These are phyloP conservation scores for Climacteris rufus DNA, from an alignment of 2,113 vertebrate genomes.

Conservation along the genomic window DNA sequence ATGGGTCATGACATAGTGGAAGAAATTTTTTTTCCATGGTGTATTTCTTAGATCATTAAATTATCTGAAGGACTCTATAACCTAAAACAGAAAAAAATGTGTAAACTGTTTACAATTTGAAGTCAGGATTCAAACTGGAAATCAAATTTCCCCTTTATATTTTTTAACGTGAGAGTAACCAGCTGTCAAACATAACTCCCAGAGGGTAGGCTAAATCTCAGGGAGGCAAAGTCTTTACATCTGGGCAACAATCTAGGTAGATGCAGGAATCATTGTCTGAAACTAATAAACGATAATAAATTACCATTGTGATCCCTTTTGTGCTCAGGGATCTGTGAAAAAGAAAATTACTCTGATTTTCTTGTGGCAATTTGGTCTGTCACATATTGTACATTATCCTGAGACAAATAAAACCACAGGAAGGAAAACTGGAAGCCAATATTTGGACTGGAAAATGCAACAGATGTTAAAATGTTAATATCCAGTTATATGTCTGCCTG, in stretches of 20 bases:
- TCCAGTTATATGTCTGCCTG: not conserved
- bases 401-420: not conserved
- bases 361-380: not conserved
- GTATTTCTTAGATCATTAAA: not conserved
- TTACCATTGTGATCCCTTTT: not conserved
- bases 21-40: not conserved
- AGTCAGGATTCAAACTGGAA: not conserved
- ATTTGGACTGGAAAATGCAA: not conserved
- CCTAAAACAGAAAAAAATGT: not conserved
- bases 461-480: not conserved
- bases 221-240: not conserved
- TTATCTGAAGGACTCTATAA: not conserved
- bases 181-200: not conserved
- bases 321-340: not conserved
- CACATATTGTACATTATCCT: not conserved
- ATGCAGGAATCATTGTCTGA: not conserved
- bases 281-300: not conserved
- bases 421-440: not conserved
- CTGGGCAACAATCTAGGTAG: not conserved
- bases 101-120: not conserved
- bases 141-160: not conserved
- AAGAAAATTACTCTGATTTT: not conserved
- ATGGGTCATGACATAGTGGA: not conserved
- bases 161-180: not conserved
- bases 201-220: not conserved